Evolutionary conservation across 1,140 invertebrate species (phyloP), one percentile per base, ranked within the genome.

Genomic region (Agrypnia vestita): DNA sequence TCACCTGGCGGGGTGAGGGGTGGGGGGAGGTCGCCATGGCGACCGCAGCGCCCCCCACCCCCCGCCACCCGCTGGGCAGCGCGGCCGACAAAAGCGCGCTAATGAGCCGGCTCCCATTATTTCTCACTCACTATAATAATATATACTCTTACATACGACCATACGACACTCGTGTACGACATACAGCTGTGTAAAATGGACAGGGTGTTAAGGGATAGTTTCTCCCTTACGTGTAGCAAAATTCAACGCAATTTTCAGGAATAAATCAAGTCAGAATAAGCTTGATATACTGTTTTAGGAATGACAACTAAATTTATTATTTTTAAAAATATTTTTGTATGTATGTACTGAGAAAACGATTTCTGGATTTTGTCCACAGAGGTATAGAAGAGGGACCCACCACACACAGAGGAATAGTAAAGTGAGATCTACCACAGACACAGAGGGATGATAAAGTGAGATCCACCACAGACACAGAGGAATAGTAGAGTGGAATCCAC

Each of bases 91-190:
- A 73, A 79, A 79, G 77, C 47, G 53, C 77, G 67, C 77, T 79
- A 79, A 79, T 79, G 69, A 79, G 77, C 77, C 56, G 69, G 19
- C 69, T 73, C 49, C 77, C 59, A 79, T 79, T 79, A 79, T 73
- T 73, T 79, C 71, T 55, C 47, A 43, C 49, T 74, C 49, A 10
- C 15, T 53, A 12, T 12, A 47, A 71, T n/a, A 43, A 12, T 51
- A 51, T n/a, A n/a, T 13, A 51, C 49, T 51, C 1, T 35, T 35
- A 35, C 6, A 62, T 62, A 62, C 0, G 8, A 35, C 59, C 4
- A 62, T 21, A 9, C 13, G 9, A 11, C 59, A 35, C 4, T 19
- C 13, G 25, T 19, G 1, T 35, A 62, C 21, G 12, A 4, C 6
- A 7, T 56, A 56, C n/a, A 56, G 53, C 8, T 11, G 19, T 8